A percentile compares a stretch with the other conserved stretches of the same genome.
phyloP scores from a whole-genome alignment of 2,888 invertebrate genomes.

The Malachius bipustulatus region DNA sequence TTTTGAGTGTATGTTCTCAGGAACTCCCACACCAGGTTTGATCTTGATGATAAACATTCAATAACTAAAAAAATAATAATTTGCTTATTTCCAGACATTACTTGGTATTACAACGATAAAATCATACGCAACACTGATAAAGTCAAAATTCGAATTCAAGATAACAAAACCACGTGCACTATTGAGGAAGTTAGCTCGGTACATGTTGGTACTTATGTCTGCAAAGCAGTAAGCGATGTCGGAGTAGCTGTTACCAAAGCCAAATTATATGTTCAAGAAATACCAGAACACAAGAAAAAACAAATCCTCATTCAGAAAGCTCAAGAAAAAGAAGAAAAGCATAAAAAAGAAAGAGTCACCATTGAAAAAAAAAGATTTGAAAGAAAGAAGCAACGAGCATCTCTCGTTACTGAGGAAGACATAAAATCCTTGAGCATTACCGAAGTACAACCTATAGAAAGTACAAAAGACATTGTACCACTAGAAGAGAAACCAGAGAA shows the following conservation, averaged over 20 bases:
- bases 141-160: constrained; percentile 56
- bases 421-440: constrained; percentile 40
- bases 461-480: constrained; percentile 42
- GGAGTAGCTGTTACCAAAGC: constrained; percentile 72
- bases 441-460: constrained; percentile 42
- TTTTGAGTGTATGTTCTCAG: constrained; percentile 72
- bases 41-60: constrained; percentile 5
- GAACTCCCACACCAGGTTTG: constrained; percentile 72
- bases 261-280: constrained; percentile 55
- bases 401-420: constrained; percentile 34
- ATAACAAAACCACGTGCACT: constrained; percentile 58
- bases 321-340: constrained; percentile 41
- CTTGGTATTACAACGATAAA: constrained; percentile 78
- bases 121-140: constrained; percentile 62
- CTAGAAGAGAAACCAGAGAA: constrained; percentile 32
- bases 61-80: constrained; percentile 6
- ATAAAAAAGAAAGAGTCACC: constrained; percentile 40
- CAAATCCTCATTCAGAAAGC: constrained; percentile 33
- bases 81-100: constrained; percentile 50
- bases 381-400: constrained; percentile 25
- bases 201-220: constrained; percentile 65
- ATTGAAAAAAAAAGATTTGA: constrained; percentile 37
- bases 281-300: constrained; percentile 38
- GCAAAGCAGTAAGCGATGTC: constrained; percentile 76
- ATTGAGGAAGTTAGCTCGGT: constrained; percentile 51